Conservation (phyloP, 1,140 invertebrate species). For the Periplaneta americana region DNA sequence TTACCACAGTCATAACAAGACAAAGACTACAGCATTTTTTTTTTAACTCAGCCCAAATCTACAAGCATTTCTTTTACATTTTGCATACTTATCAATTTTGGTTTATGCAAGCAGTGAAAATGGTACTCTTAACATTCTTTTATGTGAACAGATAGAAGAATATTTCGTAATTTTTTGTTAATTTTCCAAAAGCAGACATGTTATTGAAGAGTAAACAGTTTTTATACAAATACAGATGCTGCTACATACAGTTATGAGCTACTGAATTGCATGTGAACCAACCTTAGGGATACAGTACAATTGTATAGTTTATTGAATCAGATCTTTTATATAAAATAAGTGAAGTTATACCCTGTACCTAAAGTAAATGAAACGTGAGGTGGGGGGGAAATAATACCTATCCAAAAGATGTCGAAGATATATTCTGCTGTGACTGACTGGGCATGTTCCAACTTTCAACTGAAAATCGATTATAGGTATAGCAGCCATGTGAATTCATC, state of each 20-base stretch:
- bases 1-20: not conserved
- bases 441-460: not conserved
- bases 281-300: not conserved
- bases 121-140: not conserved
- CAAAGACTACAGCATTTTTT: not conserved
- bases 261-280: not conserved
- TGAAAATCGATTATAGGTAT: not conserved
- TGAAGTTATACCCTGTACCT: not conserved
- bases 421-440: not conserved
- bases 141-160: not conserved
- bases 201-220: not conserved
- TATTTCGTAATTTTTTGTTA: not conserved
- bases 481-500: not conserved
- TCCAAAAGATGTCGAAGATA: not conserved
- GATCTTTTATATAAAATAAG: not conserved
- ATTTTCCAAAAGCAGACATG: not conserved
- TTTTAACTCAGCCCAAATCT: not conserved
- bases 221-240: not conserved
- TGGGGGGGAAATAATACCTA: not conserved
- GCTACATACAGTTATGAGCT: not conserved
- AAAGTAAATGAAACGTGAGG: not conserved
- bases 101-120: not conserved
- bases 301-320: not conserved
- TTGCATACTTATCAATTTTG: not conserved
- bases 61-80: not conserved